Evolutionary conservation across 2,888 invertebrate genomes (phyloP), one percentile per base, ranked within the genome.

Genomic region (Brachypalpus laphriformis): DNA sequence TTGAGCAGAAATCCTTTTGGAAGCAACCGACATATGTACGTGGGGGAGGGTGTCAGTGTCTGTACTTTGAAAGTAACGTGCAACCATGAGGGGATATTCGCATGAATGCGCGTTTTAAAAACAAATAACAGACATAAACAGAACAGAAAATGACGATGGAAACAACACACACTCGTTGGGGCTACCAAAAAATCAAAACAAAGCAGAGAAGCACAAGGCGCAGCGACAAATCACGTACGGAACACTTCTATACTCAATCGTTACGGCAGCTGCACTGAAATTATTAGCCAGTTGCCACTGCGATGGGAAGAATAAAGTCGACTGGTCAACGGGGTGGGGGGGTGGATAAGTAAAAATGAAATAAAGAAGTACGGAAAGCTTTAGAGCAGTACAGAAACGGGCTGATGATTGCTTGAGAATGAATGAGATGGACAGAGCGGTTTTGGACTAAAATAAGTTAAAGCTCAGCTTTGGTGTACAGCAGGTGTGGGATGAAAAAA

Each of bases 211-310:
- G 63, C 40, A 72, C 65, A 45, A 49, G 22, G 9, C 16, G 9
- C n/a, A 47, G 16, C 11, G 1, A 70, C 25, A 20, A 56, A 4
- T 40, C 11, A 66, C 31, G 18, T 34, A n/a, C 31, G 66, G 40
- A 59, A 37, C 45, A 80, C 72, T 80, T 80, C 66, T 66, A 61
- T 51, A 66, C 66, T 59, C 45, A 59, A 80, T 66, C 72, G 80
- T 80, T 61, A 66, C 66, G 51, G 42, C 59, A 66, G 65, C 54
- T 74, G 72, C 72, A 80, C 80, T 80, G 34, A 80, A 61, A 42
- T 66, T 40, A 42, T 40, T 45, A n/a, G 42, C 42, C 34, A 34
- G 9, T 9, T 34, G 9, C 34, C 34, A 66, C 40, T 9, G 4
- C 20, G 11, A 56, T 51, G 14, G 66, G 22, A 54, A 72, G 59